Evolutionary conservation across 2,888 invertebrate species (phyloP), one percentile per base, ranked within the genome.

Genomic region (Dynastes maya): DNA sequence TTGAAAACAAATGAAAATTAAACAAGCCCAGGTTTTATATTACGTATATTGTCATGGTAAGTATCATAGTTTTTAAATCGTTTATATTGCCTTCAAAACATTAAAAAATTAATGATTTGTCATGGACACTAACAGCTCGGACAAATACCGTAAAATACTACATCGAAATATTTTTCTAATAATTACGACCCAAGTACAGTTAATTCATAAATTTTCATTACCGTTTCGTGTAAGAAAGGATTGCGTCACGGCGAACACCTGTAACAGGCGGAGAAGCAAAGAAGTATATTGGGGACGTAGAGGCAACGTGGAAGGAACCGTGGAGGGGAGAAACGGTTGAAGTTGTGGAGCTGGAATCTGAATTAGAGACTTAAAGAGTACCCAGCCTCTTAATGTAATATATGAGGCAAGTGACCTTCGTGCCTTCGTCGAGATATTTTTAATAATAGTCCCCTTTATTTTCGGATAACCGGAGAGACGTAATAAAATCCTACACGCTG

Each of bases 401-500:
- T 81, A 78, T 75, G 80, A 77, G 80, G 80, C 81, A 74, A 79
- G 72, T 80, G 79, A 81, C 81, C 81, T 81, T 80, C 77, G 63
- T 29, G 75, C 61, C 68, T 51, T 68, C 72, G 40, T 65, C 79
- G 68, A 79, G 78, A 81, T 80, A 79, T 80, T 80, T 80, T 80
- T 79, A 80, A 80, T 80, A 80, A 80, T 79, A 79, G 80, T 80
- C 79, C 68, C 78, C 76, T 71, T 78, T 79, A 80, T 80, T 80
- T 45, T 80, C 79, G 80, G 79, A 80, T 80, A 80, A 75, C 78
- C 79, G 79, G 78, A 79, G 79, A 80, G 80, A 72, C 79, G 80
- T 79, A 80, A 80, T 81, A 80, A 81, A 81, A 81, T 77, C 81
- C 81, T 81, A 81, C 81, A 81, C 79, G 63, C 63, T 76, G 81